Evolutionary conservation across 23 tunicate genomes (phyloP).

Genomic region (Trididemnum clinides): DNA sequence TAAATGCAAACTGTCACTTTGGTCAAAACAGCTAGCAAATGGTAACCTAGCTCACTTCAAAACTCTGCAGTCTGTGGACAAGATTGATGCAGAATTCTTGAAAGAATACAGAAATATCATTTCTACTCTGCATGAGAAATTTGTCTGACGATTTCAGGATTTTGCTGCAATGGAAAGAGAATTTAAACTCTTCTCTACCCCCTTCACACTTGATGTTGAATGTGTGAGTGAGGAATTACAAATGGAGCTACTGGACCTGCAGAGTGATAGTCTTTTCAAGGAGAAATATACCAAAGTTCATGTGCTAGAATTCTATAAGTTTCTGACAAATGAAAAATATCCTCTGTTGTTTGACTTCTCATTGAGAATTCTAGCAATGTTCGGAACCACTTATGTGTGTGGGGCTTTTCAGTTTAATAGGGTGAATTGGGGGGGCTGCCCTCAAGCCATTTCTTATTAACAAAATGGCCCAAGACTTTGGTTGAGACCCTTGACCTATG

Average conservation of each 20-base stretch:
- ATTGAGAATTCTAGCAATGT: neutral
- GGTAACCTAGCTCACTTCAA: constrained; percentile 32
- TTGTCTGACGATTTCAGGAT: constrained; percentile 38
- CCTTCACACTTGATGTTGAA: constrained; percentile 44
- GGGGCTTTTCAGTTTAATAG: too few relatives aligned
- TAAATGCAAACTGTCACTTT: constrained; percentile 24
- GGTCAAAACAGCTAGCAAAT: constrained; percentile 40
- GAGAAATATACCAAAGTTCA: constrained; percentile 35
- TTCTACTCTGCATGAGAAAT: constrained; percentile 26
- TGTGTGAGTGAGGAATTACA: constrained; percentile 42
- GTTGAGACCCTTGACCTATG: too few relatives aligned
- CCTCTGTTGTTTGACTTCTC: neutral
- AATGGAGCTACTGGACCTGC: constrained; percentile 60
- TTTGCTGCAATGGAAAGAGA: constrained; percentile 14
- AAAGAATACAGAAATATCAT: constrained; percentile 19
- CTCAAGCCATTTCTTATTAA: too few relatives aligned
- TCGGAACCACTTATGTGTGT: neutral
- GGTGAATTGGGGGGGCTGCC: too few relatives aligned
- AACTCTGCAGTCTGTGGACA: constrained; percentile 45
- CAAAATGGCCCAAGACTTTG: too few relatives aligned
- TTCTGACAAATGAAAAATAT: constrained; percentile 33
- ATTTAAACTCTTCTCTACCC: constrained; percentile 52
- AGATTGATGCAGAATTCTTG: constrained; percentile 38
- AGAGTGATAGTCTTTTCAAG: constrained; percentile 58
- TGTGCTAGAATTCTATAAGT: constrained; percentile 37